phyloP scores from a whole-genome alignment of 2,888 invertebrate genomes.

The Prionchulus punctatus region DNA sequence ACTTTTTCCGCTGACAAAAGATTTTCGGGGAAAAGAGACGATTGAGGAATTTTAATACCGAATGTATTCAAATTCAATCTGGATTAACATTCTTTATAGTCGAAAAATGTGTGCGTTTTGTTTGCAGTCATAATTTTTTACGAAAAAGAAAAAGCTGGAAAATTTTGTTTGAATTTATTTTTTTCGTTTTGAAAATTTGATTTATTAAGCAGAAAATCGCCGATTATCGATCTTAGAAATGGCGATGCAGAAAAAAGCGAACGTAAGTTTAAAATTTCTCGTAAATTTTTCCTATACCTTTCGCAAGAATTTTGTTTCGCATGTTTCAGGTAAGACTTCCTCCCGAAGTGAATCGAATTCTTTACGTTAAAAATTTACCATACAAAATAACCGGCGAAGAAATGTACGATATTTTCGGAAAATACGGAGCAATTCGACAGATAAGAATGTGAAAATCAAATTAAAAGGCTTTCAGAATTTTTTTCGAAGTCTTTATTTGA shows the following conservation, averaged over 20 bases:
- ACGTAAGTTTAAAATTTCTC: not conserved
- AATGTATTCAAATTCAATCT: not conserved
- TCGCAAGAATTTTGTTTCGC: no score
- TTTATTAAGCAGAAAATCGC: not conserved
- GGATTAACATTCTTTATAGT: not conserved
- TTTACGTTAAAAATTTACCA: constrained; percentile 89
- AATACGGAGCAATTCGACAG: constrained; percentile 96
- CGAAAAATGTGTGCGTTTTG: not conserved
- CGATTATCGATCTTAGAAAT: not conserved
- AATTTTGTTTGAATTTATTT: not conserved
- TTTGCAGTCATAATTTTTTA: not conserved
- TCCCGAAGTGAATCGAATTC: constrained; percentile 90
- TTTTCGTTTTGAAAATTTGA: not conserved
- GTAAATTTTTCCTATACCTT: not conserved
- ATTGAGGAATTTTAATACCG: not conserved
- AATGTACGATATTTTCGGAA: constrained; percentile 99
- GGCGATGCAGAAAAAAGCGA: not conserved
- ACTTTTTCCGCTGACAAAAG: no score
- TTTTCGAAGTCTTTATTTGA: not conserved
- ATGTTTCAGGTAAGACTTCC: constrained; percentile 50
- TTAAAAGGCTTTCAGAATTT: not conserved
- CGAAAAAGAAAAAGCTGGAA: not conserved
- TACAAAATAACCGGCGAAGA: constrained; percentile 99
- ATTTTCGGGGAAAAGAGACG: not conserved
- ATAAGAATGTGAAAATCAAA: constrained; percentile 71